Conservation (phyloP, 2,888 invertebrate genomes). For the Hemicrepidius hirtus region DNA sequence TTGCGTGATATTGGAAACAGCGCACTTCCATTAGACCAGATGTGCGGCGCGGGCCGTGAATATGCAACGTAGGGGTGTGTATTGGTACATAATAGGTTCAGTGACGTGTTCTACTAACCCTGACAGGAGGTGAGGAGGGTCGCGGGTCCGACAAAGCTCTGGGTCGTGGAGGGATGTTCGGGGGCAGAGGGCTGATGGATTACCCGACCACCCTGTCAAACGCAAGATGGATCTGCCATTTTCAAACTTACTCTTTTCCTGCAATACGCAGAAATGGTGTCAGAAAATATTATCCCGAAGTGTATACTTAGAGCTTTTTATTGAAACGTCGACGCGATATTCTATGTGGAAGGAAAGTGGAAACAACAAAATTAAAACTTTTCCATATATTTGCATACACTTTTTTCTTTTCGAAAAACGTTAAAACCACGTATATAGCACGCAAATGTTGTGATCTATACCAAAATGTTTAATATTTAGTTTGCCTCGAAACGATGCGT, state of each 20-base stretch:
- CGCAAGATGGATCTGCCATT: slow-evolving; percentile 73
- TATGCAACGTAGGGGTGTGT: slow-evolving; percentile 62
- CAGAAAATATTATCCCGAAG: slow-evolving; percentile 50
- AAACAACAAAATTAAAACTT: too few relatives aligned
- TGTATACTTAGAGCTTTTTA: slow-evolving; percentile 33
- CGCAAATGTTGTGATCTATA: too few relatives aligned
- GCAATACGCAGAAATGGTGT: slow-evolving; percentile 56
- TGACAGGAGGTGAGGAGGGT: slow-evolving; percentile 72
- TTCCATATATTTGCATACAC: too few relatives aligned
- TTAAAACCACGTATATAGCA: too few relatives aligned
- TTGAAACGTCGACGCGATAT: neutral
- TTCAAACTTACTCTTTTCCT: slow-evolving; percentile 70
- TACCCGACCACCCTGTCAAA: slow-evolving; percentile 72
- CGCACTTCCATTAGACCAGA: slow-evolving; percentile 71
- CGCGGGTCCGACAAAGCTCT: slow-evolving; percentile 68
- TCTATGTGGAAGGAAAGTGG: neutral
- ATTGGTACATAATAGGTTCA: slow-evolving; percentile 73
- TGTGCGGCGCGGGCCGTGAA: slow-evolving; percentile 66
- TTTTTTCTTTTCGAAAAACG: too few relatives aligned
- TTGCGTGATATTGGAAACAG: slow-evolving; percentile 68
- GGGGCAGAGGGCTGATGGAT: slow-evolving; percentile 70
- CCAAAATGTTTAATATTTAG: too few relatives aligned
- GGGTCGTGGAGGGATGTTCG: slow-evolving; percentile 55
- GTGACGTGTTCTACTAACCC: slow-evolving; percentile 74
- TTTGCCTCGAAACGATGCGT: too few relatives aligned